phyloP scores from a whole-genome alignment of 2,888 invertebrate species.

The Troglohyphantes excavatus region DNA sequence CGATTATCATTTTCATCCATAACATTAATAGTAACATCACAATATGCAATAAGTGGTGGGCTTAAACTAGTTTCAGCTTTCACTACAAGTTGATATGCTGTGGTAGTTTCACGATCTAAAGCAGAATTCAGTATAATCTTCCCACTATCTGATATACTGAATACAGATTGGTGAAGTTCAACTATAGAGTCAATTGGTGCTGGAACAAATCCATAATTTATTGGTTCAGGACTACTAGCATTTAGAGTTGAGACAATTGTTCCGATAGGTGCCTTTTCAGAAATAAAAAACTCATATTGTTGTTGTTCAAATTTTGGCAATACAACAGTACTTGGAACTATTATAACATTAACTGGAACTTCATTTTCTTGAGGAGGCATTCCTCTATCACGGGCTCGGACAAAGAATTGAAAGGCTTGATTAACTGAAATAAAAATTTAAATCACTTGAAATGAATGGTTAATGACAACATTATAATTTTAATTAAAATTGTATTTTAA shows the following conservation, averaged over 20 bases:
- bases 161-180: conserved; percentile 81
- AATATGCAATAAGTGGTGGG: conserved; percentile 84
- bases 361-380: conserved; percentile 85
- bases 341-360: conserved; percentile 90
- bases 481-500: neutral
- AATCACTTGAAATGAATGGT: neutral
- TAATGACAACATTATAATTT: neutral
- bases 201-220: conserved; percentile 86
- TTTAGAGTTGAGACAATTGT: conserved; percentile 88
- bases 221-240: conserved; percentile 86
- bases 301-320: conserved; percentile 90
- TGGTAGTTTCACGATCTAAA: conserved; percentile 89
- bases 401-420: conserved; percentile 92
- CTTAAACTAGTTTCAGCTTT: conserved; percentile 88
- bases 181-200: conserved; percentile 82
- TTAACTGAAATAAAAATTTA: conserved; percentile 85
- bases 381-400: conserved; percentile 93
- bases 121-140: conserved; percentile 89
- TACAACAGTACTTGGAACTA: conserved; percentile 89
- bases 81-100: conserved; percentile 88
- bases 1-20: conserved; percentile 95
- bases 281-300: conserved; percentile 90
- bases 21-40: conserved; percentile 90
- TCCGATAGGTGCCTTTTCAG: conserved; percentile 89
- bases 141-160: conserved; percentile 88